Base-by-base conservation (phyloP, 92 coral and sea anemone genomes). In the Epizoanthus scotinus region DNA sequence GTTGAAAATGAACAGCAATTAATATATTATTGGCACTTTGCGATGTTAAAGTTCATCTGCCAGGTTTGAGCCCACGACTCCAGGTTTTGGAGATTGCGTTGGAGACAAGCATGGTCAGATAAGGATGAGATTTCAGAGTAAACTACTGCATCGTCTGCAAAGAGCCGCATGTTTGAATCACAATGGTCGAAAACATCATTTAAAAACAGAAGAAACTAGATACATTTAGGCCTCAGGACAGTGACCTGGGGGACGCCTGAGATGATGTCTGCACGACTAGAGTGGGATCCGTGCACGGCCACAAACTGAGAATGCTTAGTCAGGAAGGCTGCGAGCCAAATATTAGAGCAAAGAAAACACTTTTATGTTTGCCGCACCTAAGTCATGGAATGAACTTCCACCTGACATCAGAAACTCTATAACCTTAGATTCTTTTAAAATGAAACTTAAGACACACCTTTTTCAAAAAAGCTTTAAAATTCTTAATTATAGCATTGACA, bases 221-320 rank as follows among this genome's bases (percentile, higher is more conserved):
- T n/a, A n/a, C n/a, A n/a, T n/a, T n/a, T 62, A 15, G 67, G 67
- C 14, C 67, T 36, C 36, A 63, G 68, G 68, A 63, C 68, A 63
- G 68, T 63, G 38, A 38, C 68, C 8, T 63, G 68, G 68, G 68
- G 68, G 25, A 63, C 68, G 38, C 68, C 68, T 26, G 68, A 63
- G 68, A 63, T 8, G 8, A 63, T 40, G 0, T 60, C 25, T 14
- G 6, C 0, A 20, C 19, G 65, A 6, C 65, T 60, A 26, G 65
- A 60, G 19, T 60, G 65, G n/a, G 65, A 60, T 1, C 65, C 65
- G 65, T 60, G 8, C 65, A 60, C 65, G 25, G 21, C 25, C 25
- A 60, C 65, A 20, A 60, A 60, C 65, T 60, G 65, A 60, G 65
- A 14, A 14, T 26, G 65, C 1, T 60, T 60, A 0, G 65, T 14